A percentile compares a stretch with the other conserved stretches of the same genome.
Conservation (phyloP, 2,797 vertebrate genomes). For the Todus mexicanus region DNA sequence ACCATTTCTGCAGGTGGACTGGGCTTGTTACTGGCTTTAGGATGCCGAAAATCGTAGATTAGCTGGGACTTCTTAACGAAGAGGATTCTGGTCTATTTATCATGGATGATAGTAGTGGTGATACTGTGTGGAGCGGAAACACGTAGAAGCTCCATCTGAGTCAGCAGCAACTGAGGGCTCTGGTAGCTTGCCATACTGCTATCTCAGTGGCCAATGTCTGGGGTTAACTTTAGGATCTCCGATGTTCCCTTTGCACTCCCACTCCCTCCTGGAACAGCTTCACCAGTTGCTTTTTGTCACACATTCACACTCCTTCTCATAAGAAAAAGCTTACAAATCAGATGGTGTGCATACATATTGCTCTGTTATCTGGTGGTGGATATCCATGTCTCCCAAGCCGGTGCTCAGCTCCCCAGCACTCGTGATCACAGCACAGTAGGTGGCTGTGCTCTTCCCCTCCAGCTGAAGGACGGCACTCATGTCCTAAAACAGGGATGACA, state of each 20-base stretch:
- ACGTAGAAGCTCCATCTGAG: neutral
- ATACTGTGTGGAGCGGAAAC: neutral
- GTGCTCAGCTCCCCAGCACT: conserved; percentile 83
- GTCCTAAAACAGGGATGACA: conserved; percentile 73
- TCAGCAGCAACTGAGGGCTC: neutral
- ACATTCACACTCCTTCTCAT: accelerated
- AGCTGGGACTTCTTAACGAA: neutral
- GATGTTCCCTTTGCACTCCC: neutral
- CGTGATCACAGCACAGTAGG: conserved; percentile 84
- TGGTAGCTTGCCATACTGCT: neutral
- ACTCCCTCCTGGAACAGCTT: neutral
- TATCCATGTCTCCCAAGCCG: conserved; percentile 89
- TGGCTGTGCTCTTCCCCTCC: conserved; percentile 80
- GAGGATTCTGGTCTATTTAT: neutral
- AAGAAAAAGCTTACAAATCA: neutral
- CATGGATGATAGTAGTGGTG: neutral
- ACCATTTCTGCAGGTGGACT: neutral
- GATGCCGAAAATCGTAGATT: neutral
- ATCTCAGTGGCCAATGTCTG: neutral
- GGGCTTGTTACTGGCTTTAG: neutral
- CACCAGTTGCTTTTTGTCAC: neutral
- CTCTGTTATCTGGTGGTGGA: conserved; percentile 86
- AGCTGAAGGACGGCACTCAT: conserved; percentile 78
- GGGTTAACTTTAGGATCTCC: neutral
- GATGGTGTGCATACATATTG: conserved; percentile 76